Evolutionary conservation across 2,888 invertebrate species (phyloP), one percentile per base, ranked within the genome.

Genomic region (Eupithecia insigniata): DNA sequence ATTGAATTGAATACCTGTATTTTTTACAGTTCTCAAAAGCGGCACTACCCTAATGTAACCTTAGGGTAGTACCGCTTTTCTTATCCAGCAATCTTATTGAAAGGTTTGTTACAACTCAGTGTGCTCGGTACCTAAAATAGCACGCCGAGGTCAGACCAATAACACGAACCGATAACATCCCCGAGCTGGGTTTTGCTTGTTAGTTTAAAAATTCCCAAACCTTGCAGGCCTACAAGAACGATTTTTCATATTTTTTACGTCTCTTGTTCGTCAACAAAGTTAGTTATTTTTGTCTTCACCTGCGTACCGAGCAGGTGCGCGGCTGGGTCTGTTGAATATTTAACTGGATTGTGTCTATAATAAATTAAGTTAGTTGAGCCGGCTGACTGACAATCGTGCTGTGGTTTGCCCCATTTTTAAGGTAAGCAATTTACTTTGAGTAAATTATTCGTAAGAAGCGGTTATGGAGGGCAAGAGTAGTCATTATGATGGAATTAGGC

Each of bases 131-230:
- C 76, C 76, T 80, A 80, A 78, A 82, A 75, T 80, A 83, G 78
- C 80, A 81, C 78, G 80, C 82, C 83, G 84, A 85, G 87, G 86
- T 83, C 85, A 83, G 81, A 84, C 85, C 84, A 85, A 88, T 87
- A 89, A 85, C 80, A 80, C 75, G 83, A 84, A 82, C 81, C 84
- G 83, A 86, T 87, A 86, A 80, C 81, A 85, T 81, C 82, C 80
- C 36, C 26, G 30, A 74, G 78, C 81, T 80, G 78, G 43, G 75
- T 74, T 78, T 79, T 81, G 82, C 81, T 84, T 85, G 84, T 83
- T 84, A 83, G 84, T 87, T 87, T 84, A 81, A 83, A 74, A 72
- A 71, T 60, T 71, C 51, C 61, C 46, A n/a, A 70, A 65, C 67
- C 66, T 36, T 68, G 62, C 61, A 69, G 46, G 64, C 32, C 43